Evolutionary conservation across 2,888 invertebrate species (phyloP), one percentile per base, ranked within the genome.

Genomic region (Fragum fragum): DNA sequence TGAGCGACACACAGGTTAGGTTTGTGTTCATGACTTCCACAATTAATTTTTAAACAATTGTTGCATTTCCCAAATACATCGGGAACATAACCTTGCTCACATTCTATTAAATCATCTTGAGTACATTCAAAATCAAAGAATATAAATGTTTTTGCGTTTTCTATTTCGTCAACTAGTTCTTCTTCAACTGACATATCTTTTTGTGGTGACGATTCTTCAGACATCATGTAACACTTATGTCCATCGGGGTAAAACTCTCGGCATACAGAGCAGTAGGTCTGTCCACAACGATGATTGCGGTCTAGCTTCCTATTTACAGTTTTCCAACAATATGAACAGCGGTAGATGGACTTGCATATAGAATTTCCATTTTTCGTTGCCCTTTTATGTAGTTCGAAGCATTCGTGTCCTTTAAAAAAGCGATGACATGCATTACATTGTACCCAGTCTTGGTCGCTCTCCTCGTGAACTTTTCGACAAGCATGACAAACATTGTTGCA

Each of bases 1-100:
- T 82, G 82, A 18, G 61, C 74, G 3, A 82, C 73, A 72, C 78
- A 75, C 9, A 82, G n/a, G 68, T 82, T 82, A 6, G 78, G 82
- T 16, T 28, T 39, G 53, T 82, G 82, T 23, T 75, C 36, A n/a
- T 59, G 47, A 52, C 32, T 16, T 16, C 82, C 78, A 69, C 75
- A 82, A 14, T 29, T 21, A 11, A 47, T 32, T 52, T 70, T 63
- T 29, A 23, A 21, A 71, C 81, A 81, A 36, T 77, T 61, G 9
- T 18, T 32, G 63, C 83, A 79, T 39, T 55, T 61, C 2, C 66
- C 55, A 6, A 68, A 16, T 14, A 26, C 42, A n/a, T 39, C 59
- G 7, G 69, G 61, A 21, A 2, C 14, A 39, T 53, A 73, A 14
- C 76, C 73, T 0, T 68, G n/a, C 6, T 73, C 39, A 66, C 81